Evolutionary conservation across 1,140 invertebrate species (phyloP).

Genomic region (Rhyacophila brunnea): DNA sequence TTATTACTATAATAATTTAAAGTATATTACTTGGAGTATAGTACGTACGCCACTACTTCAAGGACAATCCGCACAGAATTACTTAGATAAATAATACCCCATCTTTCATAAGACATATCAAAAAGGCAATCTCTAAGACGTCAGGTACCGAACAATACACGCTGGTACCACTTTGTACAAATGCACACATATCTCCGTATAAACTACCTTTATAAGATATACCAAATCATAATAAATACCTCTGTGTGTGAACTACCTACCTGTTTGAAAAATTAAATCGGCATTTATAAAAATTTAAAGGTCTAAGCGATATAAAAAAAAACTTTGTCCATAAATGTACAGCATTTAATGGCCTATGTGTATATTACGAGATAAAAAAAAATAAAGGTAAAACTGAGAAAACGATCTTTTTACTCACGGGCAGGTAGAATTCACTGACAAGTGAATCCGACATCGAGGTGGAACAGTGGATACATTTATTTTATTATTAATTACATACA

Average conservation of each 20-base stretch:
- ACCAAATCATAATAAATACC: neutral
- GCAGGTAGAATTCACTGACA: constrained; percentile 9
- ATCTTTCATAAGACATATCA: constrained; percentile 25
- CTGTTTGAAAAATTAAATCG: constrained; percentile 34
- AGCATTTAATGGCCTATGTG: constrained; percentile 31
- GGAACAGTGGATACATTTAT: neutral
- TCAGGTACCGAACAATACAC: neutral
- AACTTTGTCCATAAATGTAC: constrained; percentile 31
- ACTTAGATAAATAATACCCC: constrained; percentile 27
- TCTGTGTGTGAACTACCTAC: constrained; percentile 11
- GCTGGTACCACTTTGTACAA: too few relatives aligned
- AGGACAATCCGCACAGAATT: constrained; percentile 11
- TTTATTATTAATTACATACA: too few relatives aligned
- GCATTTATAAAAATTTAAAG: constrained; percentile 35
- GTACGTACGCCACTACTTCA: neutral
- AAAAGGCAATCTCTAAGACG: constrained; percentile 19
- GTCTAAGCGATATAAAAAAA: constrained; percentile 31
- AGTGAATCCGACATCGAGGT: neutral
- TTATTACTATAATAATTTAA: too few relatives aligned
- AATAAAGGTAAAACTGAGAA: constrained; percentile 20
- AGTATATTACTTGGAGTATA: too few relatives aligned
- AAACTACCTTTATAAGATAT: neutral
- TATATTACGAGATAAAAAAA: constrained; percentile 23
- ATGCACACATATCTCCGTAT: neutral
- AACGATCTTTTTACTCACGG: constrained; percentile 21